Evolutionary conservation across 2,113 vertebrate species (phyloP), one percentile per base, ranked within the genome.

Genomic region (Campylomormyrus tamandua): DNA sequence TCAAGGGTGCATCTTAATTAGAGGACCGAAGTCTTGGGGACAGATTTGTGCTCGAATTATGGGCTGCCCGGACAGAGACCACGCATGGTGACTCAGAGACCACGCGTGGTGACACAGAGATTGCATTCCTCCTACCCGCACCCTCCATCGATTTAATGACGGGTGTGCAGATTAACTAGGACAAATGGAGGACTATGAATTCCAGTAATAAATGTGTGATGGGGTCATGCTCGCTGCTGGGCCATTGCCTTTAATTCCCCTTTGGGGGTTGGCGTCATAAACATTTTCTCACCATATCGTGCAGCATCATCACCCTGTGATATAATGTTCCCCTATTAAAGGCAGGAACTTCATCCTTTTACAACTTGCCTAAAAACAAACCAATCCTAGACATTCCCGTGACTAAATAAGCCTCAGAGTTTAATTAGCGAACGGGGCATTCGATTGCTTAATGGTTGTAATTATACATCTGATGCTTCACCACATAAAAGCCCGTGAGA

Each of bases 91-190:
- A 77, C 74, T 90, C 31, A 90, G 74, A 91, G 91, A 93, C 93
- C 90, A 89, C 88, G 90, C 13, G 17, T 39, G 70, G 74, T 80
- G 13, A 80, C 74, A 80, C 39, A 27, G 13, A 24, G 24, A 49
- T 87, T 70, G 89, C 90, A 70, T 90, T 9, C 91, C 53, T 62
- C 50, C 84, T 87, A 39, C 62, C 52, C 74, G 62, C 84, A 48
- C 56, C 74, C 91, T 91, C 74, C 91, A 91, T 91, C 90, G 46
- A 92, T 90, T 90, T 83, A 92, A 90, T 92, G 91, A 91, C 70
- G 89, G 88, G 88, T 90, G 49, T 74, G 62, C 39, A 90, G 90
- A 90, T 87, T 91, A 87, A 62, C 39, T 53, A 48, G 83, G 42
- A 92, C 58, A 92, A 80, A 70, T 87, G 83, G 42, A 42, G 58